Evolutionary conservation across 2,113 vertebrate genomes (phyloP), one percentile per base, ranked within the genome.

Genomic region (Martes martes): DNA sequence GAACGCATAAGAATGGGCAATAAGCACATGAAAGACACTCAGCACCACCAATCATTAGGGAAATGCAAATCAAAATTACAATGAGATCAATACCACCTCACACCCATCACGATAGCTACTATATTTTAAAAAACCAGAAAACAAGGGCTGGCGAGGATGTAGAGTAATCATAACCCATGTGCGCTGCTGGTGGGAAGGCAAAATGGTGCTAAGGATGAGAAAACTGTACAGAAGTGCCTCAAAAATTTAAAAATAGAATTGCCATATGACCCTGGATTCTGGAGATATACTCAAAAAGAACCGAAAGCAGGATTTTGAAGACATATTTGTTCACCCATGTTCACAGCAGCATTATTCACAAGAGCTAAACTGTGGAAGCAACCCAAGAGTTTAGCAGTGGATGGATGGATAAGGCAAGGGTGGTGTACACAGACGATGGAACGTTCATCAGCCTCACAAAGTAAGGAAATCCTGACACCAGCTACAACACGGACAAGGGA

Each of bases 341-440:
- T 73, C 21, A 89, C 0, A 8, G 57, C 45, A 52, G 57, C 45
- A 39, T 65, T 65, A 33, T 31, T 26, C 57, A 52, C 33, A 39
- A 33, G 7, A 42, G 42, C 28, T 57, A 42, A 39, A 52, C 8
- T 10, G 16, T 26, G 55, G 78, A 33, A 74, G 57, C 55, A 89
- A 52, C 0, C 73, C 14, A 4, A 74, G 57, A 55, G 71, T 69
- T 71, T 28, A 67, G 6, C 0, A 0, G 11, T 23, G 15, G 45
- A 24, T 55, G 50, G 84, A 76, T 21, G 15, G 57, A 9, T 33
- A 36, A 81, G 36, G 4, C 21, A 95, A 91, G 45, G 45, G 59
- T 28, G 36, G 47, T 33, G 8, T 24, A 36, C 21, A 28, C 59
- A 47, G 16, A 69, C 11, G 2, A 33, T 7, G 18, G 80, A 69